A percentile compares a stretch with the other conserved stretches of the same genome.
Conservation (phyloP, 2,888 invertebrate genomes). For the Rutpela maculata region DNA sequence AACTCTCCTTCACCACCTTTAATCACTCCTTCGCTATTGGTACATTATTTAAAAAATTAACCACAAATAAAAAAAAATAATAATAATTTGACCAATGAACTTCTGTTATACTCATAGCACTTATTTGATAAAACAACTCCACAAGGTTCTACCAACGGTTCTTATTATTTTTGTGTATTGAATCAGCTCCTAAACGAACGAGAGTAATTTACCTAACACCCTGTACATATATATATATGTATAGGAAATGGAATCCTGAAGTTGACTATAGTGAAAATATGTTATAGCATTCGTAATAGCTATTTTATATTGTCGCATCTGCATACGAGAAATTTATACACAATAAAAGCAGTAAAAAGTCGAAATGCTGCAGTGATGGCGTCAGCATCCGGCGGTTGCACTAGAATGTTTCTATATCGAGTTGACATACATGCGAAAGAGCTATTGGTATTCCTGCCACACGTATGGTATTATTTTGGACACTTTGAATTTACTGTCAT, state of each 20-base stretch:
- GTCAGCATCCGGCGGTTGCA: slow-evolving; percentile 35
- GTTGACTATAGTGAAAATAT: slow-evolving; percentile 13
- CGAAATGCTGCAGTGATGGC: slow-evolving; percentile 44
- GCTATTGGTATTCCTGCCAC: slow-evolving; percentile 57
- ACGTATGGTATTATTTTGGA: slow-evolving; percentile 58
- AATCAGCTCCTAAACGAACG: no score
- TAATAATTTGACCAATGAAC: no score
- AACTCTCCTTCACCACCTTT: no score
- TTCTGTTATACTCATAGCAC: no score
- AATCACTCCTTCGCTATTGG: no score
- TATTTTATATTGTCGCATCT: slow-evolving; percentile 40
- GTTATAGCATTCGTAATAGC: slow-evolving; percentile 32
- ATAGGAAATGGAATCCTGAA: not conserved
- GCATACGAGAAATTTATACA: slow-evolving; percentile 39
- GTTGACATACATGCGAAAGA: slow-evolving; percentile 48
- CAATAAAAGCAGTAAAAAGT: slow-evolving; percentile 32
- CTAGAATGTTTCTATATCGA: slow-evolving; percentile 57
- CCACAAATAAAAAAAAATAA: no score
- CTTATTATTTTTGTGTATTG: no score
- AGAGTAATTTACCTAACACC: no score
- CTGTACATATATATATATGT: not conserved
- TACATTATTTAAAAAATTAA: no score
- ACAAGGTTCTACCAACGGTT: no score
- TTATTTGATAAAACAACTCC: no score
- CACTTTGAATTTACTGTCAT: slow-evolving; percentile 59